Percentiles rank a stretch among this genome's conserved stretches.
These are phyloP conservation scores for Aelia acuminata DNA, from an alignment of 2,888 invertebrate genomes.

Conservation along the genomic window DNA sequence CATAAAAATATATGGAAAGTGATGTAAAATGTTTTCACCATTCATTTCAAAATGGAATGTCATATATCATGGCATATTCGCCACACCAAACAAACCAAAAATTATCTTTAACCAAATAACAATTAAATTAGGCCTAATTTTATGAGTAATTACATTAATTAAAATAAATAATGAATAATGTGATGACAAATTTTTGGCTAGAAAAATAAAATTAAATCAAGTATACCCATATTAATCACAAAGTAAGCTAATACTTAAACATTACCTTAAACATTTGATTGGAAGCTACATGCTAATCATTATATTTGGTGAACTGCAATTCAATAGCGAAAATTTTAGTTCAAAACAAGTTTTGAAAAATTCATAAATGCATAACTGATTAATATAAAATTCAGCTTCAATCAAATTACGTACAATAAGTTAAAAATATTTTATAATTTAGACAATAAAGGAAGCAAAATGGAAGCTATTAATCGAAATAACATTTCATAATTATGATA, in stretches of 20 bases:
- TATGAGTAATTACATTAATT: background rate
- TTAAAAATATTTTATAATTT: background rate
- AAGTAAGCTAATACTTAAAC: conserved; percentile 14
- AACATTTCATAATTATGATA: background rate
- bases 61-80: background rate
- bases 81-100: background rate
- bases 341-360: background rate
- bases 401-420: background rate
- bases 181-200: background rate
- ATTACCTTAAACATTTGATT: background rate
- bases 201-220: conserved; percentile 10
- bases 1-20: background rate
- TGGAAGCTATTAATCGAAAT: background rate
- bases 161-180: background rate
- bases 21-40: background rate
- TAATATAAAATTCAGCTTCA: background rate
- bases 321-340: background rate
- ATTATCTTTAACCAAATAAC: background rate
- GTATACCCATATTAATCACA: conserved; percentile 1
- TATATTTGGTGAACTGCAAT: background rate
- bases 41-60: conserved; percentile 3
- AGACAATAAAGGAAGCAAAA: background rate
- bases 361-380: background rate
- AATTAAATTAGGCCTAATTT: conserved; percentile 21
- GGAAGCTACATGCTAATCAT: background rate